A percentile compares a stretch with the other conserved stretches of the same genome.
Evolutionary conservation across 2,113 vertebrate species (phyloP).

Genomic region (Chloroceryle aenea): DNA sequence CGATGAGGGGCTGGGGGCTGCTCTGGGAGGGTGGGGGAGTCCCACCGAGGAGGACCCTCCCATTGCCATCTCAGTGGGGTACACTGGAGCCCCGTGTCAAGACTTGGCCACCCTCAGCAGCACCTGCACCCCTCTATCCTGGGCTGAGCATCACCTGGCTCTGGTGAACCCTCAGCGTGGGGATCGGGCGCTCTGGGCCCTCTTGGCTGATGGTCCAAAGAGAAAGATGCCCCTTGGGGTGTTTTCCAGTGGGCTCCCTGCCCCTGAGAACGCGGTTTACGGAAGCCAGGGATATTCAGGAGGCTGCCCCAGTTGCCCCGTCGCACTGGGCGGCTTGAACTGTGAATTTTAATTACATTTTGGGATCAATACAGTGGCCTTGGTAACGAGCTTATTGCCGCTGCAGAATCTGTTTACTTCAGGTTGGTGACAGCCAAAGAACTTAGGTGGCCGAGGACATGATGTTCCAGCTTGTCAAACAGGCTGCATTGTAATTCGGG

Average conservation of each 20-base stretch:
- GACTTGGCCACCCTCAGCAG: not conserved
- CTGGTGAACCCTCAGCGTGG: fast-evolving
- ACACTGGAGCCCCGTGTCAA: not conserved
- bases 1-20: fast-evolving
- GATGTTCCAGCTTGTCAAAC: conserved; percentile 65
- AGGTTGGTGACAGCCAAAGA: conserved; percentile 68
- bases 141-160: not conserved
- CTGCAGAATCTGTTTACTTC: conserved; percentile 80
- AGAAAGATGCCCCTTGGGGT: not conserved
- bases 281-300: conserved; percentile 1
- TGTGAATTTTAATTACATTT: conserved; percentile 73
- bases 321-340: conserved; percentile 51
- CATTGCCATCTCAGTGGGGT: not conserved
- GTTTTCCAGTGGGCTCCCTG: not conserved
- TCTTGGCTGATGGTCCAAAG: not conserved
- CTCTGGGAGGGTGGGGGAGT: not conserved
- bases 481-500: conserved; percentile 34
- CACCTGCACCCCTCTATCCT: not conserved
- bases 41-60: not conserved
- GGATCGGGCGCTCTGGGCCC: not conserved
- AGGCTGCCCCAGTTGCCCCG: conserved; percentile 28
- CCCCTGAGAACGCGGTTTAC: not conserved
- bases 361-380: conserved; percentile 80
- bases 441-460: conserved; percentile 64
- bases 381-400: conserved; percentile 78